Conservation (phyloP, 2,888 invertebrate species). For the Sarcophaga variegata region DNA sequence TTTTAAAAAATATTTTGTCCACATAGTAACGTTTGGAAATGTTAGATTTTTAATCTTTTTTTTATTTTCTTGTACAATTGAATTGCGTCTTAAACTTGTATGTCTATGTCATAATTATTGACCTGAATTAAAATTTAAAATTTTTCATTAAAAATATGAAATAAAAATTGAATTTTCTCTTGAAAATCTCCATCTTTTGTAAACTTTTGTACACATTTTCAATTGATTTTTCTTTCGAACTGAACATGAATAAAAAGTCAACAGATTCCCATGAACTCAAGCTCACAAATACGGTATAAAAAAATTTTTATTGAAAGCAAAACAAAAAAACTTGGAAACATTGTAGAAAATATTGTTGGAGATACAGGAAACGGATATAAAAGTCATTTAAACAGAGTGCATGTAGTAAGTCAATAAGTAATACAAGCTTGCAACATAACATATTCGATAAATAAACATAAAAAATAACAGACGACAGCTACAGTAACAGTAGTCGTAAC, state of each 20-base stretch:
- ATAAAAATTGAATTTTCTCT: too few relatives aligned
- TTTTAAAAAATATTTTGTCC: too few relatives aligned
- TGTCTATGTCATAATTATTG: too few relatives aligned
- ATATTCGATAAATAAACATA: background rate
- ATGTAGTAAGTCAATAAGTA: background rate
- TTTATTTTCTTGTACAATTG: too few relatives aligned
- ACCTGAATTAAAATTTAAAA: too few relatives aligned
- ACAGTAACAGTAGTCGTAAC: background rate
- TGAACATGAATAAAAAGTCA: conserved; percentile 13
- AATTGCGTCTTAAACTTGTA: too few relatives aligned
- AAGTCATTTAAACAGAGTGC: conserved; percentile 26
- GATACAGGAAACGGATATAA: conserved; percentile 64
- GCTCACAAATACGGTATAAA: background rate
- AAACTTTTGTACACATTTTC: background rate
- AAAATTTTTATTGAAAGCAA: background rate
- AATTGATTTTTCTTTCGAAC: background rate
- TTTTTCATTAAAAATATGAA: too few relatives aligned
- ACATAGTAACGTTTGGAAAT: too few relatives aligned
- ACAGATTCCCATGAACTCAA: conserved; percentile 44
- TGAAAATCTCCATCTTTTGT: too few relatives aligned
- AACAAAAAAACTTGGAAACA: background rate
- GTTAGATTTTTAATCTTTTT: too few relatives aligned
- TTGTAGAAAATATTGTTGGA: background rate
- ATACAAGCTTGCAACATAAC: conserved; percentile 21
- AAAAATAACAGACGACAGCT: background rate